Percentiles rank a stretch among this genome's conserved stretches.
Conservation (phyloP, 2,113 vertebrate genomes). For the Panthera uncia region DNA sequence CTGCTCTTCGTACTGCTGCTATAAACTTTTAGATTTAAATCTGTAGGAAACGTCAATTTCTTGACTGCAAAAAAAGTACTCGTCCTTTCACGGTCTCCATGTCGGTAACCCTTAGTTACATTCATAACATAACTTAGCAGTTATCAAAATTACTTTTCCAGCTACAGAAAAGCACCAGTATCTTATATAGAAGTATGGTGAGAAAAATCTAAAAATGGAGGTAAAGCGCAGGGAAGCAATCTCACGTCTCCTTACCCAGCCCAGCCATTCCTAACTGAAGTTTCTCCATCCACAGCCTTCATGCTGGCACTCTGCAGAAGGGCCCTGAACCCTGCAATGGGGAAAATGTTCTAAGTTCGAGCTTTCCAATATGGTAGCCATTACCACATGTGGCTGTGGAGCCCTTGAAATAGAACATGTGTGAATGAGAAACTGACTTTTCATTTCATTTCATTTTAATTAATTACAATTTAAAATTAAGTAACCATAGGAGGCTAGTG, state of each 20-base stretch:
- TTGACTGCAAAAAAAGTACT: background rate
- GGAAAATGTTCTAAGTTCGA: background rate
- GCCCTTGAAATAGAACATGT: background rate
- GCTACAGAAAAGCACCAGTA: background rate
- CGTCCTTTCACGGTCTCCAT: background rate
- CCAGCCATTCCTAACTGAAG: background rate
- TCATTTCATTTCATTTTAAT: background rate
- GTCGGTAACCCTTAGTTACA: background rate
- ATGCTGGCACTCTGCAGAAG: background rate
- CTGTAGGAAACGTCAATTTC: background rate
- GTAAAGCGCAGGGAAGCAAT: background rate
- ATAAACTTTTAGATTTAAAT: background rate
- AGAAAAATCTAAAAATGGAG: background rate
- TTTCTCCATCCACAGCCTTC: background rate
- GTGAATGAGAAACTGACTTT: background rate
- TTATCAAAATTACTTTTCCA: background rate
- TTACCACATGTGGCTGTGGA: background rate
- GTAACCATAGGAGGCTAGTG: background rate
- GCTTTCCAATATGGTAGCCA: background rate
- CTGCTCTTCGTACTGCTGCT: background rate
- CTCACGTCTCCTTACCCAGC: background rate
- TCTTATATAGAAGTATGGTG: background rate
- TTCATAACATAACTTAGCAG: background rate
- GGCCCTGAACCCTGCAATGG: background rate
- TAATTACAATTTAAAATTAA: conserved; percentile 1